Evolutionary conservation across 2,888 invertebrate species (phyloP).

Genomic region (Phyto melanocephala): DNA sequence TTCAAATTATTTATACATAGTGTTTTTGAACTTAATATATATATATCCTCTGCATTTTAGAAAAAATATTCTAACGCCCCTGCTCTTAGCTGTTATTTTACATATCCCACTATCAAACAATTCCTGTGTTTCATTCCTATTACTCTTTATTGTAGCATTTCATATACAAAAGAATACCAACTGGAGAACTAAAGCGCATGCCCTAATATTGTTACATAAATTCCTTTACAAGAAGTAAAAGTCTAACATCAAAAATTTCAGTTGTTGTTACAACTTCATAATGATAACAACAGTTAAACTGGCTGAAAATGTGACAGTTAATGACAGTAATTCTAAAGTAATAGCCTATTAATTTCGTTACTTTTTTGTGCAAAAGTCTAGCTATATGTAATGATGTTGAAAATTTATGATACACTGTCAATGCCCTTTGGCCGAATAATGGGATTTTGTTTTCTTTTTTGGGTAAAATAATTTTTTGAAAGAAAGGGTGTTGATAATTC

Average conservation of each 20-base stretch:
- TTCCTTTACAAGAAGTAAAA: slow-evolving; percentile 10
- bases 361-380: background rate
- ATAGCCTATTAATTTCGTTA: slow-evolving; percentile 16
- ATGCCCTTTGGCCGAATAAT: slow-evolving; percentile 38
- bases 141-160: background rate
- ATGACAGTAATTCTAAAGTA: background rate
- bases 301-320: background rate
- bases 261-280: slow-evolving; percentile 31
- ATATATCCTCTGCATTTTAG: too few relatives aligned
- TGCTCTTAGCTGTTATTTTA: slow-evolving; percentile 30
- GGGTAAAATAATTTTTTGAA: background rate
- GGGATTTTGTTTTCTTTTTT: background rate
- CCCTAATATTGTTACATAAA: slow-evolving; percentile 9
- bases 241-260: background rate
- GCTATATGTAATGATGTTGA: background rate
- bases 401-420: slow-evolving; percentile 44
- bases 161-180: background rate
- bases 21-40: too few relatives aligned
- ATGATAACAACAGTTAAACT: slow-evolving; percentile 34
- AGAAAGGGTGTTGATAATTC: slow-evolving; percentile 6
- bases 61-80: background rate
- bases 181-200: slow-evolving; percentile 37
- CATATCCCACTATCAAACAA: background rate
- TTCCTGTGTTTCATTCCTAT: background rate
- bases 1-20: too few relatives aligned